Base-by-base conservation (phyloP, 2,888 invertebrate species). In the Conchocele bisecta region DNA sequence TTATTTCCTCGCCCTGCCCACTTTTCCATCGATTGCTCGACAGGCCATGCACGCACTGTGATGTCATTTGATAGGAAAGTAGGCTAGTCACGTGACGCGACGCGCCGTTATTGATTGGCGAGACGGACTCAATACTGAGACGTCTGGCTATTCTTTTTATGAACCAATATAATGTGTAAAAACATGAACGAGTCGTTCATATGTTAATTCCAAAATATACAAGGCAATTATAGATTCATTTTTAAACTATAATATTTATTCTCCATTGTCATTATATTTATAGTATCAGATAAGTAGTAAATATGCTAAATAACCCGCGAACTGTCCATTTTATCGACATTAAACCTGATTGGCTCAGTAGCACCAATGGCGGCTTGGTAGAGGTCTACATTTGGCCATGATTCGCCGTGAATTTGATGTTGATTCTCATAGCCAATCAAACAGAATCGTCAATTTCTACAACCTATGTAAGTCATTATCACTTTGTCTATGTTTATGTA, bases 331-430 rank as follows among this genome's bases (percentile, higher is more conserved):
- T n/a, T n/a, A n/a, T n/a, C n/a, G n/a, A n/a, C n/a, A n/a, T n/a
- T n/a, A n/a, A n/a, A n/a, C n/a, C n/a, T n/a, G n/a, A n/a, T n/a
- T n/a, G n/a, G n/a, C 54, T 51, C 29, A 63, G 50, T 71, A 74
- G 85, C 86, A 86, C 87, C 87, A 88, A 88, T 88, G 82, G 86
- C 70, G 82, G 78, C 75, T 53, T 68, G 71, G 69, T 63, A 54
- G 67, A 64, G 74, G 69, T 69, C 68, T 69, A 71, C 76, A 82
- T 83, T 83, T 66, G 83, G 77, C 77, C 86, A 84, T 88, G 88
- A 89, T 91, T 95, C 95, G 94, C 94, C 94, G 95, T 93, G 95
- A 95, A 95, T 95, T 95, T 94, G 95, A 94, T 94, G 94, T 94
- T 95, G 94, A 95, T 88, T 88, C 88, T 82, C 86, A 85, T 85